phyloP scores from a whole-genome alignment of 2,888 invertebrate species.

The Cecidostiba fungosa region DNA sequence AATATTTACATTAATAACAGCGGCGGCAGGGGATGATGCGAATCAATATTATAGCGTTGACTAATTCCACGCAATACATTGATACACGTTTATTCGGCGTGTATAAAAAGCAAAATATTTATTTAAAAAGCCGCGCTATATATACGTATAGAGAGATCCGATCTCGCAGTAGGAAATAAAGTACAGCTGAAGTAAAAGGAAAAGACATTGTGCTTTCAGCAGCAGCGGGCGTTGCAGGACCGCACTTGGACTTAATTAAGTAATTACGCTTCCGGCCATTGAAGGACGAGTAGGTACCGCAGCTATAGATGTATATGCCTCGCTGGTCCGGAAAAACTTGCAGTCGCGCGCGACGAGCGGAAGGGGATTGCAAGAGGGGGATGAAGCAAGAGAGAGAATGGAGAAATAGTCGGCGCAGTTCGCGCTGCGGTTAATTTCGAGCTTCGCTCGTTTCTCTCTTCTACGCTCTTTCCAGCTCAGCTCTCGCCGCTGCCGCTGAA shows the following conservation, averaged over 20 bases:
- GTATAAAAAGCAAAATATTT: too few relatives aligned
- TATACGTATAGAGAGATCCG: too few relatives aligned
- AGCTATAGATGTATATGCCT: constrained; percentile 4
- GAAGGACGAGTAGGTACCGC: constrained; percentile 66
- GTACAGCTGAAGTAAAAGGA: background rate
- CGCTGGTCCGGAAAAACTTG: constrained; percentile 16
- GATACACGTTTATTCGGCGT: too few relatives aligned
- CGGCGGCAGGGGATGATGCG: too few relatives aligned
- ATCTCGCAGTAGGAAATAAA: too few relatives aligned
- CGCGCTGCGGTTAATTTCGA: constrained; percentile 67
- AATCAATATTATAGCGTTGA: too few relatives aligned
- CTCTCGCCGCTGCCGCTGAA: constrained; percentile 49
- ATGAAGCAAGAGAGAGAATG: constrained; percentile 53
- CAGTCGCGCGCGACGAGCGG: background rate
- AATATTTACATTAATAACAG: too few relatives aligned
- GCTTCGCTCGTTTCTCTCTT: constrained; percentile 57
- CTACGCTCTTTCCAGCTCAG: constrained; percentile 22
- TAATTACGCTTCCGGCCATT: constrained; percentile 76
- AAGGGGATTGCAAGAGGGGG: constrained; percentile 9
- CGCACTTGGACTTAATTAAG: constrained; percentile 70
- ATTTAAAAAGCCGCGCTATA: too few relatives aligned
- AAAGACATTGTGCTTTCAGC: background rate
- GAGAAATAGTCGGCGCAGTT: constrained; percentile 62
- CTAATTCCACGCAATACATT: too few relatives aligned
- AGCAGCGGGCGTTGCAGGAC: constrained; percentile 8